Conservation (phyloP, 2,797 vertebrate species). For the Garrulus glandarius region DNA sequence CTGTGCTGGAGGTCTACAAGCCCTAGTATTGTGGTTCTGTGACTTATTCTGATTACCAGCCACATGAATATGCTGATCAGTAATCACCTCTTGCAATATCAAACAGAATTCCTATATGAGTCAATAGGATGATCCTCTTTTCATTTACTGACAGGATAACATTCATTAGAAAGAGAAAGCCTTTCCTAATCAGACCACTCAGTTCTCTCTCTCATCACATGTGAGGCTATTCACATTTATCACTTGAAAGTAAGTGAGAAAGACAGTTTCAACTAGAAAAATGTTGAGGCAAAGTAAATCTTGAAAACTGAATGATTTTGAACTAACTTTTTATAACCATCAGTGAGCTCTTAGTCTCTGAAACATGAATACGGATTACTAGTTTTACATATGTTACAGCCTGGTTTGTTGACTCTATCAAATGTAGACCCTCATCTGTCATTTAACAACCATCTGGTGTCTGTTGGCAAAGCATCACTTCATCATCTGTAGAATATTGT, state of each 20-base stretch:
- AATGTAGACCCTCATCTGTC: conserved; percentile 35
- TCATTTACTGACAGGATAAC: background rate
- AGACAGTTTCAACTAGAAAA: background rate
- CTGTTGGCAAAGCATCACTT: conserved; percentile 31
- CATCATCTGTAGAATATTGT: conserved; percentile 18
- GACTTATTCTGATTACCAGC: background rate
- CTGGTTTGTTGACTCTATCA: conserved; percentile 39
- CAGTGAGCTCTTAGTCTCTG: background rate
- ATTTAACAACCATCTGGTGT: conserved; percentile 52
- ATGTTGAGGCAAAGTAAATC: background rate
- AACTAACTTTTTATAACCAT: background rate
- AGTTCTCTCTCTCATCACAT: background rate
- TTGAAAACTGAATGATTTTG: background rate
- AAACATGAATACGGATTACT: background rate
- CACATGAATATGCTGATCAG: background rate
- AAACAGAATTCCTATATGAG: background rate
- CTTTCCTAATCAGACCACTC: background rate
- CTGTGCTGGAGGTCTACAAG: background rate
- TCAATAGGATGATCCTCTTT: background rate
- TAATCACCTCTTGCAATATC: background rate
- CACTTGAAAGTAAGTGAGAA: background rate
- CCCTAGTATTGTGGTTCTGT: background rate
- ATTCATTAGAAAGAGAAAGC: background rate
- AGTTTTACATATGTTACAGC: conserved; percentile 7
- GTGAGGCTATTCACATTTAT: background rate